phyloP scores from a whole-genome alignment of 1,140 invertebrate species.

The Lucilia cuprina region DNA sequence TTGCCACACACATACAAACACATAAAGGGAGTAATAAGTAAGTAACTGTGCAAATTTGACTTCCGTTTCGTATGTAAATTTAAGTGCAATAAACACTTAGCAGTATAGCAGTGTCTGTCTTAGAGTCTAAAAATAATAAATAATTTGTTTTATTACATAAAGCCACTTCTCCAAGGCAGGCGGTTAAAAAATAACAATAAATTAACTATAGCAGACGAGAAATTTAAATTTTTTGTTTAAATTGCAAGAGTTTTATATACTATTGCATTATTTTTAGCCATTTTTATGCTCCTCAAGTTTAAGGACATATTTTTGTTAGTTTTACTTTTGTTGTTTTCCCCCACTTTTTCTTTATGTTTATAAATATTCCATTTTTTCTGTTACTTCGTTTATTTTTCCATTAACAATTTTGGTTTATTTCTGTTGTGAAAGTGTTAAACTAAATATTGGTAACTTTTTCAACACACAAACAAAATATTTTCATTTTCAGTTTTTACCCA shows the following conservation, averaged over 20 bases:
- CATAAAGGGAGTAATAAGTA: neutral
- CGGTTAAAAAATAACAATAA: neutral
- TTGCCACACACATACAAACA: no score
- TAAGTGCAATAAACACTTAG: conserved; percentile 30
- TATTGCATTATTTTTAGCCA: no score
- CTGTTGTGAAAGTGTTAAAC: neutral
- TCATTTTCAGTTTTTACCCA: neutral
- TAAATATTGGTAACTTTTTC: neutral
- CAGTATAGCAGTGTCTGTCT: neutral
- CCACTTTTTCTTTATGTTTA: no score
- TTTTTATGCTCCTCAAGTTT: no score
- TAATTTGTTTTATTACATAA: neutral
- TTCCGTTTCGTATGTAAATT: conserved; percentile 19
- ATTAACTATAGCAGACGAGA: neutral
- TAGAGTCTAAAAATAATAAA: neutral
- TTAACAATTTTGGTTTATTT: no score
- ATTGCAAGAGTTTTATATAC: no score
- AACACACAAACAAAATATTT: no score
- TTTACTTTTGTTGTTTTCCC: no score
- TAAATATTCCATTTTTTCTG: no score
- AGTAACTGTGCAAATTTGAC: neutral
- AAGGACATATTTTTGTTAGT: no score
- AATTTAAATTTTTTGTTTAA: no score
- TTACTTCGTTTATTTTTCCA: no score
- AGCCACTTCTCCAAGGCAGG: neutral